A percentile compares a stretch with the other conserved stretches of the same genome.
Evolutionary conservation across 2,888 invertebrate species (phyloP).

Genomic region (Drosophila pseudotalamancana): DNA sequence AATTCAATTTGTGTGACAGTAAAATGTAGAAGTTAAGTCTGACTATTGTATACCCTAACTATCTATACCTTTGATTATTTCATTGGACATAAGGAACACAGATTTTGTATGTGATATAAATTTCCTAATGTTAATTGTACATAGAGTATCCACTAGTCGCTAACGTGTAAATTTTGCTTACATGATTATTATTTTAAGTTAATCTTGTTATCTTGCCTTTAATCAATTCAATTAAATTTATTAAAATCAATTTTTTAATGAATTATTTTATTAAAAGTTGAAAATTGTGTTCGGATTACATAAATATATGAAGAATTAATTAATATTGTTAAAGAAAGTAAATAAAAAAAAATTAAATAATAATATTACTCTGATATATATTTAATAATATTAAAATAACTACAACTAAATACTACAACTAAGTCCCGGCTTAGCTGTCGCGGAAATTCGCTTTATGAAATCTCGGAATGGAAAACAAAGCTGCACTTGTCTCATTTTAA

Average conservation of each 20-base stretch:
- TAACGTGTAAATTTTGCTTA: neutral
- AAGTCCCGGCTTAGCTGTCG: neutral
- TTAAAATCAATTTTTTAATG: neutral
- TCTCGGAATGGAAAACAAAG: neutral
- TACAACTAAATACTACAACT: neutral
- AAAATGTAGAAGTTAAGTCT: too few relatives aligned
- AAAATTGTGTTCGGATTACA: neutral
- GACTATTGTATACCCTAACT: too few relatives aligned
- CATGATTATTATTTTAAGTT: neutral
- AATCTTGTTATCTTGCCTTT: constrained; percentile 9
- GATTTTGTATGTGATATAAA: too few relatives aligned
- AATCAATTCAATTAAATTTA: constrained; percentile 10
- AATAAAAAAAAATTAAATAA: neutral
- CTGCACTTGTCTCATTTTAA: constrained; percentile 12
- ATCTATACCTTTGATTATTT: too few relatives aligned
- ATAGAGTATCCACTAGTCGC: neutral
- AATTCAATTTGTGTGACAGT: too few relatives aligned
- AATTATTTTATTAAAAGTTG: neutral
- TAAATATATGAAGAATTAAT: neutral
- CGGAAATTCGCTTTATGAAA: neutral
- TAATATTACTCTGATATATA: neutral
- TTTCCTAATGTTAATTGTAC: too few relatives aligned
- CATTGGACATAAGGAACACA: too few relatives aligned
- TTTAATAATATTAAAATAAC: neutral
- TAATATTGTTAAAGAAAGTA: too few relatives aligned